Conservation (phyloP, 1,140 invertebrate genomes). For the Diplogasteroides magnus region DNA sequence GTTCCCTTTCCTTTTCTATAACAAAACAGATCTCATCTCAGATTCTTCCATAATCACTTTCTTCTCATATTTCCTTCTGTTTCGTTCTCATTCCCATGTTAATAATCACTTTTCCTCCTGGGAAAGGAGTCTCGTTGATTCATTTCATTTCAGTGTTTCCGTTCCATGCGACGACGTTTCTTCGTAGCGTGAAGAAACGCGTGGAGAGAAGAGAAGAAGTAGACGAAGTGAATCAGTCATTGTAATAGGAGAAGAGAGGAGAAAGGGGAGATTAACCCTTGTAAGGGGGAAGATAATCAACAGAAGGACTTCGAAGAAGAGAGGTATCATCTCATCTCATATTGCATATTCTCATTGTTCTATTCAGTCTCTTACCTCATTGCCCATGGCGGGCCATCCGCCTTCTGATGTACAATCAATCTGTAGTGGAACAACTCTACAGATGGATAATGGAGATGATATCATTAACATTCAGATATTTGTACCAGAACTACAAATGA, state of each 20-base stretch:
- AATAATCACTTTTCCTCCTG: background rate
- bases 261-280: too few relatives aligned
- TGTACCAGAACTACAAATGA: constrained; percentile 57
- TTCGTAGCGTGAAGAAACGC: constrained; percentile 4
- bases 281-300: too few relatives aligned
- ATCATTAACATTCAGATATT: constrained; percentile 58
- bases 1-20: background rate
- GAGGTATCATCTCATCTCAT: too few relatives aligned
- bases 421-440: constrained; percentile 32
- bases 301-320: too few relatives aligned
- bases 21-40: background rate
- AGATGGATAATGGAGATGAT: constrained; percentile 35
- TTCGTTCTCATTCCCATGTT: constrained; percentile 6
- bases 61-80: constrained; percentile 1
- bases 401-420: constrained; percentile 22
- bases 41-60: background rate
- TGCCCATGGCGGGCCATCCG: constrained; percentile 14
- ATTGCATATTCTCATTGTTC: too few relatives aligned
- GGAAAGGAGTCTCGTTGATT: constrained; percentile 7
- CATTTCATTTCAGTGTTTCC: background rate
- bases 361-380: too few relatives aligned
- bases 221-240: too few relatives aligned
- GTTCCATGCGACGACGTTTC: background rate
- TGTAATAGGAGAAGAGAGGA: too few relatives aligned
- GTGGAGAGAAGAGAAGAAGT: too few relatives aligned